These are phyloP conservation scores for Salvator merianae DNA, from an alignment of 2,113 vertebrate genomes.

Conservation along the genomic window DNA sequence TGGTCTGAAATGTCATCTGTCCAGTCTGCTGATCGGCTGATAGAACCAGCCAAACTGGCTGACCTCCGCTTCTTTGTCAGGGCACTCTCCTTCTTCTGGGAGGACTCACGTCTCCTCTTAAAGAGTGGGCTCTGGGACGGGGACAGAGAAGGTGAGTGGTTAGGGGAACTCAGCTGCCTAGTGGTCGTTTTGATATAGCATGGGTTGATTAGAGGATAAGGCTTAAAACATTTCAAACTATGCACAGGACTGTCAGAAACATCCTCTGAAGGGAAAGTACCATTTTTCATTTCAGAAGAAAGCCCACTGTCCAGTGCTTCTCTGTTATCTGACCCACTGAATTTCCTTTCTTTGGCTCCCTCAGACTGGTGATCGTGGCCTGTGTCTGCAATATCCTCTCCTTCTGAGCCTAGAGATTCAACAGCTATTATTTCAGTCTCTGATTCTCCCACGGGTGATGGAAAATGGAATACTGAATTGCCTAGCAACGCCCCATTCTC, in stretches of 20 bases:
- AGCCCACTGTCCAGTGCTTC: slow-evolving; percentile 36
- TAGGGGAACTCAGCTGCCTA: slow-evolving; percentile 90
- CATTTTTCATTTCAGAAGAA: slow-evolving; percentile 50
- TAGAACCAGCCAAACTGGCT: slow-evolving; percentile 72
- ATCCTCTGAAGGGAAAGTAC: slow-evolving; percentile 43
- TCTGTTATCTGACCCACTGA: slow-evolving; percentile 26
- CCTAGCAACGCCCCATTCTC: slow-evolving; percentile 13
- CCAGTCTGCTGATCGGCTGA: slow-evolving; percentile 94
- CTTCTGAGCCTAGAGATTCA: slow-evolving; percentile 32
- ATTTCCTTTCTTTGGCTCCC: slow-evolving; percentile 53
- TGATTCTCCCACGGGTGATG: slow-evolving; percentile 27
- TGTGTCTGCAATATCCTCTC: slow-evolving; percentile 40
- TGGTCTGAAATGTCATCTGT: slow-evolving; percentile 79
- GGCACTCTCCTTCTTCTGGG: slow-evolving; percentile 65
- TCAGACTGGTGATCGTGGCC: background rate
- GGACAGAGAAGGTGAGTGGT: slow-evolving; percentile 83
- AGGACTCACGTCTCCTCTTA: slow-evolving; percentile 72
- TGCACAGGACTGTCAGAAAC: slow-evolving; percentile 70
- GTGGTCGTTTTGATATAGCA: slow-evolving; percentile 97
- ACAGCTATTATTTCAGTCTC: slow-evolving; percentile 51
- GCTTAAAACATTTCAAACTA: slow-evolving; percentile 81
- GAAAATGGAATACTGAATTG: slow-evolving; percentile 20
- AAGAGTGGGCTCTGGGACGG: slow-evolving; percentile 87
- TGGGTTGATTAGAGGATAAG: slow-evolving; percentile 85
- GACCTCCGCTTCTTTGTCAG: slow-evolving; percentile 76